Evolutionary conservation across 2,797 vertebrate species (phyloP).

Genomic region (Helarctos malayanus): DNA sequence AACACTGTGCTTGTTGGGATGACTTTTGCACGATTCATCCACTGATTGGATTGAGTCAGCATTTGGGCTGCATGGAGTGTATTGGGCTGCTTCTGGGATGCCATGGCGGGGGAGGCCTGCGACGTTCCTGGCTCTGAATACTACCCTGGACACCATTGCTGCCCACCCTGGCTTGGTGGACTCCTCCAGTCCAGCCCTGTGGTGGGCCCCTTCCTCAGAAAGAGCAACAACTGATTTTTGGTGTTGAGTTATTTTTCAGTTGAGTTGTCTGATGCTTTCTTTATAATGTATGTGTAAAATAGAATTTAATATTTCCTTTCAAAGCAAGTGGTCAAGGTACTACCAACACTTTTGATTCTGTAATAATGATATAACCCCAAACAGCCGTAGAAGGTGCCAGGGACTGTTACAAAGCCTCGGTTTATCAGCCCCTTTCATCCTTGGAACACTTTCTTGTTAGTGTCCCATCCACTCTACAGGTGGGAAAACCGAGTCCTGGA

Average conservation of each 20-base stretch:
- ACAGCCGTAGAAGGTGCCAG: neutral
- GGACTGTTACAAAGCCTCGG: too few relatives aligned
- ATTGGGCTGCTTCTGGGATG: neutral
- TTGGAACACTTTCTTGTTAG: neutral
- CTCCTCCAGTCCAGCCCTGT: too few relatives aligned
- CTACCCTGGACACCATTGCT: accelerated
- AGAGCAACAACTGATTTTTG: neutral
- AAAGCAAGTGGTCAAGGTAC: neutral
- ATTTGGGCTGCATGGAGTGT: neutral
- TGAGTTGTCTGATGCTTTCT: neutral
- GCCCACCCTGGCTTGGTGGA: neutral
- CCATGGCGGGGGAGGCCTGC: too few relatives aligned
- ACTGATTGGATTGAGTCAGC: neutral
- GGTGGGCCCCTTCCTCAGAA: neutral
- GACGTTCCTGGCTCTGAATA: neutral
- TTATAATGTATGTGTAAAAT: neutral
- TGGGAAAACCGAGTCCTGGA: neutral
- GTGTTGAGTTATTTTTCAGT: neutral
- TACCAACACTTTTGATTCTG: neutral
- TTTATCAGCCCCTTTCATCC: neutral
- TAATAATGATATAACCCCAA: neutral
- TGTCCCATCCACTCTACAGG: neutral
- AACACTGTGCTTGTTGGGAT: neutral
- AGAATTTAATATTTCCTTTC: neutral
- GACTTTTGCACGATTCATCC: neutral